phyloP scores from a whole-genome alignment of 2,888 invertebrate species.

The Drosophila nr. perissopoda region DNA sequence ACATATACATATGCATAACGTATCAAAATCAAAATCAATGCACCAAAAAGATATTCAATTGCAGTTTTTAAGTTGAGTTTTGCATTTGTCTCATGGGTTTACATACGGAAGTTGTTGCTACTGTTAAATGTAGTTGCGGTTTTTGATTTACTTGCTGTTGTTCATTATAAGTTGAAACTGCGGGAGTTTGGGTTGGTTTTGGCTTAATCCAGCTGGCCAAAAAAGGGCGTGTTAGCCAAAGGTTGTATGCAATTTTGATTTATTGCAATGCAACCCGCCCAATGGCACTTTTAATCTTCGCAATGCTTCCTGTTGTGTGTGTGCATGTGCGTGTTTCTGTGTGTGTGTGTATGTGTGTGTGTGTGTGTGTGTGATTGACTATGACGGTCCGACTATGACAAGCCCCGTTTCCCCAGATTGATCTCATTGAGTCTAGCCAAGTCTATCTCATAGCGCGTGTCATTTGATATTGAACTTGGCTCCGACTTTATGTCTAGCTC shows the following conservation, averaged over 20 bases:
- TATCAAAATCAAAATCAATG: constrained; percentile 35
- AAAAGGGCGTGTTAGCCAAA: constrained; percentile 67
- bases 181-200: constrained; percentile 27
- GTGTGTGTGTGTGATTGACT: constrained; percentile 17
- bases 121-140: constrained; percentile 15
- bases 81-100: constrained; percentile 56
- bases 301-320: constrained; percentile 63
- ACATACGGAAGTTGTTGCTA: constrained; percentile 66
- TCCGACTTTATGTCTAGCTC: constrained; percentile 33
- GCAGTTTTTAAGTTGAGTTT: constrained; percentile 28
- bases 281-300: constrained; percentile 42
- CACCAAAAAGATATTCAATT: constrained; percentile 50
- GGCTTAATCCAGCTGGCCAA: constrained; percentile 24
- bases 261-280: constrained; percentile 41
- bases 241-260: constrained; percentile 66
- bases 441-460: constrained; percentile 57
- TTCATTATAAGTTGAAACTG: constrained; percentile 49
- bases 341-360: constrained; percentile 8
- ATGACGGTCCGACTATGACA: constrained; percentile 43
- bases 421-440: constrained; percentile 55
- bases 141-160: constrained; percentile 33
- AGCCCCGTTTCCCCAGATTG: constrained; percentile 44
- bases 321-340: neutral
- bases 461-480: constrained; percentile 76
- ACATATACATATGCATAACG: constrained; percentile 4